Evolutionary conservation across 2,888 invertebrate species (phyloP), one percentile per base, ranked within the genome.

Genomic region (Gari tellinella): DNA sequence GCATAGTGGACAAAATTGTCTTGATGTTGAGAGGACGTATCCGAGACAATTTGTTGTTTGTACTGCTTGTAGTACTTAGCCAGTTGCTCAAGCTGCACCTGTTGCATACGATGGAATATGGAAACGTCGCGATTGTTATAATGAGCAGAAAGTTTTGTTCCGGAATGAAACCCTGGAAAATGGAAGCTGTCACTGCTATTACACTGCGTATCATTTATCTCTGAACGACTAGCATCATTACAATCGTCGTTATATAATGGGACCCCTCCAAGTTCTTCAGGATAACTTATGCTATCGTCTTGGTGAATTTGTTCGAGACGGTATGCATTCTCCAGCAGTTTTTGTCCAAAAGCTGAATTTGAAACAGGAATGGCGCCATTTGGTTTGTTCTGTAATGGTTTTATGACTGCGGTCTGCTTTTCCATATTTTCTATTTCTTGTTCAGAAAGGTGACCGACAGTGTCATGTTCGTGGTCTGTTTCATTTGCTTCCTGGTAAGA

Each of bases 1-100:
- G 82, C 83, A 56, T 82, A 85, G 61, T 85, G 85, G 41, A 80
- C 76, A 19, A 82, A 81, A 62, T 86, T 81, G 66, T 72, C 69
- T 38, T 64, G 66, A 25, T 80, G 77, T 10, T 70, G 53, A 31
- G 31, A 31, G 19, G 81, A 80, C 3, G 25, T 17, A 26, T 48
- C 25, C 10, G 25, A 19, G 10, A 26, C 31, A 12, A 57, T 40
- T 12, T 40, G 40, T 15, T 26, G 31, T 14, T 26, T 17, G 17
- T 55, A n/a, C 8, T 58, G 37, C 14, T 57, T 43, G 31, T 65
- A 57, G 31, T 49, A 65, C 2, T 15, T 56, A 15, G 56, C 49
- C 25, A 65, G 7, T 41, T 65, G 65, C 15, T 21, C 60, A 10
- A 69, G 49, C 25, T 77, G 77, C 26, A 72, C 38, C 38, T 63